Conservation (phyloP, 2,113 vertebrate genomes). For the Silurus meridionalis region DNA sequence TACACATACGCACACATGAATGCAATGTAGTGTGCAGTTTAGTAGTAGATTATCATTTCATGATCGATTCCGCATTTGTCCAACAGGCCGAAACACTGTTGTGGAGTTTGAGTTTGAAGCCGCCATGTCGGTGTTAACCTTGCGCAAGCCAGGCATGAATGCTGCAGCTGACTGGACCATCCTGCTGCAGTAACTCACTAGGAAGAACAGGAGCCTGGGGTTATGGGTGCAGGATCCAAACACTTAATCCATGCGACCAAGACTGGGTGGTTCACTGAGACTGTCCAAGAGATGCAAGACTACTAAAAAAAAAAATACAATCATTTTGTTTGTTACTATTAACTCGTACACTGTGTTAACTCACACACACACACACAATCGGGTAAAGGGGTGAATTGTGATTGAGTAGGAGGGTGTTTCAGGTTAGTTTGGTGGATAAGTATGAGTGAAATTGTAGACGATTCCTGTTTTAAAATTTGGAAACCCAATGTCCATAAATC, state of each 20-base stretch:
- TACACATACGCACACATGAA: not conserved
- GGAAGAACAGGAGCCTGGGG: not conserved
- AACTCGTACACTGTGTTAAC: not conserved
- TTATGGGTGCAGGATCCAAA: slow-evolving; percentile 8
- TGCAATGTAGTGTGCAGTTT: not conserved
- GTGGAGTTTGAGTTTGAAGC: slow-evolving; percentile 83
- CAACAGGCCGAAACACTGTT: slow-evolving; percentile 72
- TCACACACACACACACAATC: not conserved
- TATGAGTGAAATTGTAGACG: not conserved
- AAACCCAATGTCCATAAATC: not conserved
- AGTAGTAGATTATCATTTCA: not conserved
- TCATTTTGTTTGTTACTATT: not conserved
- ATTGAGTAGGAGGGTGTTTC: not conserved
- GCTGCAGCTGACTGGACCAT: slow-evolving; percentile 82
- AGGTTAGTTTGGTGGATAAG: not conserved
- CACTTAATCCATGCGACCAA: slow-evolving; percentile 1
- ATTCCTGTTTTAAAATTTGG: slow-evolving; percentile 11
- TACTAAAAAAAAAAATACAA: slow-evolving; percentile 63
- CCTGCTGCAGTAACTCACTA: slow-evolving; percentile 72
- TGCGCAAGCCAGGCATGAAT: slow-evolving; percentile 84
- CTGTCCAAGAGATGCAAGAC: slow-evolving; percentile 26
- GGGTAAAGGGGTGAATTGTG: not conserved
- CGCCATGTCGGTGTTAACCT: slow-evolving; percentile 77
- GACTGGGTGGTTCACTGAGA: slow-evolving; percentile 15
- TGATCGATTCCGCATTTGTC: not conserved